Evolutionary conservation across 2,113 vertebrate genomes (phyloP).

Genomic region (Cyprinodon brontotheroides): DNA sequence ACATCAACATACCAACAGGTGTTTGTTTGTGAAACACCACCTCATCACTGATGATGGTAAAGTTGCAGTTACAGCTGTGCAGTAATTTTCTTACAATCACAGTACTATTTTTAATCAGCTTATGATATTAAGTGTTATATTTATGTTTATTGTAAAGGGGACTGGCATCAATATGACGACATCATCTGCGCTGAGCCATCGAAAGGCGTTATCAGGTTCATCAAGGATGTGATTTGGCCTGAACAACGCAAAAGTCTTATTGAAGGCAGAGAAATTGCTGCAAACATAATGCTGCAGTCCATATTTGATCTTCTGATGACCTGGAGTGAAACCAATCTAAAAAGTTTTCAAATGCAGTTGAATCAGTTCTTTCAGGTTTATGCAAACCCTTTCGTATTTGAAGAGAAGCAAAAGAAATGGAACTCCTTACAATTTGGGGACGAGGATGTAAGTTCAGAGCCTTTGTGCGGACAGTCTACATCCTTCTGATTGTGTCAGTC

Average conservation of each 20-base stretch:
- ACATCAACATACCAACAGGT: conserved; percentile 62
- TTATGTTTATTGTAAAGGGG: conserved; percentile 48
- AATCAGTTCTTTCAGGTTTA: conserved; percentile 78
- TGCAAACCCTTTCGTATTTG: conserved; percentile 60
- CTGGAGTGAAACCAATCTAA: conserved; percentile 80
- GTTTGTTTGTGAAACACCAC: conserved; percentile 69
- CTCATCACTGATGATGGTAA: conserved; percentile 71
- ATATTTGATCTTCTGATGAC: conserved; percentile 84
- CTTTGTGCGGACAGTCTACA: not conserved
- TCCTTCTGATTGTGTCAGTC: rapidly evolving
- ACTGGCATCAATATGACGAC: conserved; percentile 97
- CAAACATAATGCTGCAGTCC: conserved; percentile 80
- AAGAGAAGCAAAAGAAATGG: conserved; percentile 56
- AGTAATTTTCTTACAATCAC: not conserved
- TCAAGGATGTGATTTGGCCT: conserved; percentile 17
- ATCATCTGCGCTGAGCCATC: conserved; percentile 79
- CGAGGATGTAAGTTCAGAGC: conserved; percentile 75
- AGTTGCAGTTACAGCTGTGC: not conserved
- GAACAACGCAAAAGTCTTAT: conserved; percentile 53
- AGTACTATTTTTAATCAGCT: not conserved
- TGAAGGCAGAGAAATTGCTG: conserved; percentile 82
- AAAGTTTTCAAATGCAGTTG: conserved; percentile 80
- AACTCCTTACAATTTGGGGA: conserved; percentile 29
- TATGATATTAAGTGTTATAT: not conserved
- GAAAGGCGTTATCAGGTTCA: rapidly evolving